Evolutionary conservation across 2,797 vertebrate genomes (phyloP), one percentile per base, ranked within the genome.

Genomic region (Alauda arvensis): DNA sequence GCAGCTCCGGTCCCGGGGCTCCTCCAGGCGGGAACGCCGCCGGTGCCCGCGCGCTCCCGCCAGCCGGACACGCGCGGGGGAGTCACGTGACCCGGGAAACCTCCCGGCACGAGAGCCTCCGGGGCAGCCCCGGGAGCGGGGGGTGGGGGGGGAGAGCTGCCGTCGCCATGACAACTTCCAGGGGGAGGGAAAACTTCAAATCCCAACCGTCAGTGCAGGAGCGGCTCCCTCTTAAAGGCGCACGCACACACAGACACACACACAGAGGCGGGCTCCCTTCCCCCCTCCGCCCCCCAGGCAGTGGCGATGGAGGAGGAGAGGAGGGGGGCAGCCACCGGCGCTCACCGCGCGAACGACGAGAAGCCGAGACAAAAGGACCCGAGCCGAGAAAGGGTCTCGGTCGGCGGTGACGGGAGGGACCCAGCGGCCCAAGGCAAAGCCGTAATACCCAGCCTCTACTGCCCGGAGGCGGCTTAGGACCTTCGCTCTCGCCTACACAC

Each of bases 191-290:
- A 96, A 97, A 97, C 96, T 97, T 97, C 96, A 97, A 97, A 97
- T 97, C 96, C 97, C 96, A 97, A 97, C 97, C 97, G 97, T 97
- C 97, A 96, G 96, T 89, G 96, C 96, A 96, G 94, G 89, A 96
- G 93, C 94, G 90, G 96, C 95, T 96, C 91, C 89, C 91, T 95
- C 97, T 97, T 97, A 97, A 97, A 97, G 96, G 89, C 92, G 83
- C 88, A 95, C 78, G 45, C 93, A 93, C 95, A 31, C 59, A 45
- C 29, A 57, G 28, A 45, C 61, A 87, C 28, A 42, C 51, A 55
- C 42, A 74, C 77, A 90, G 46, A 61, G 77, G 86, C 89, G 83
- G 86, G 62, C 69, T 87, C 84, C 87, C 89, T 63, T 67, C 76
- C 83, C n/a, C 77, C 90, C 69, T 56, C 76, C 87, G 42, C 62